These are phyloP conservation scores for Drosophila virilis DNA, from an alignment of 1,140 invertebrate species.

Conservation along the genomic window DNA sequence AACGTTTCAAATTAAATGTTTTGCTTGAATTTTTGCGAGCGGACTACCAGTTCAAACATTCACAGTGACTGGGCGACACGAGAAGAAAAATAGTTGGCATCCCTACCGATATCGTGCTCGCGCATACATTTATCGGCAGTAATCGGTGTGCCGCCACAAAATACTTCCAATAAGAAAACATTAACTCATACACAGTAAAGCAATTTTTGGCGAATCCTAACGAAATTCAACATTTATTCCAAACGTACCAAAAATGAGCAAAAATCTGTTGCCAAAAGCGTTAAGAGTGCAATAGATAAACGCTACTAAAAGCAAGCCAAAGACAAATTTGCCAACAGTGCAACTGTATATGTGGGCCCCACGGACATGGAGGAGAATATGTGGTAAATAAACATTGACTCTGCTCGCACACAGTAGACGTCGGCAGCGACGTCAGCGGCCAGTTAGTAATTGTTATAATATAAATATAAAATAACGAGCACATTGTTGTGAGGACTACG, in stretches of 20 bases:
- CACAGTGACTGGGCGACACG: slow-evolving; percentile 16
- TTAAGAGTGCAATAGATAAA: slow-evolving; percentile 36
- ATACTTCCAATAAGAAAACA: slow-evolving; percentile 44
- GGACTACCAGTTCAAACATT: slow-evolving; percentile 38
- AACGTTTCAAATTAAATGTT: slow-evolving; percentile 47
- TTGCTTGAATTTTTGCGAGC: slow-evolving; percentile 47
- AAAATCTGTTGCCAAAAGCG: not conserved
- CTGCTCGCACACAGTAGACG: slow-evolving; percentile 16
- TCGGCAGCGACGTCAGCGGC: slow-evolving; percentile 21
- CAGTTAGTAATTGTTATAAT: slow-evolving; percentile 3
- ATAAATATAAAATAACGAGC: slow-evolving; percentile 20
- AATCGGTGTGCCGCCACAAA: slow-evolving; percentile 37
- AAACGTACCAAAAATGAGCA: slow-evolving; percentile 33
- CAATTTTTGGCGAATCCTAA: slow-evolving; percentile 36
- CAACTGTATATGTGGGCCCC: slow-evolving; percentile 30
- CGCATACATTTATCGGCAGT: slow-evolving; percentile 12
- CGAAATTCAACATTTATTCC: slow-evolving; percentile 19
- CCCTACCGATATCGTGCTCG: not conserved
- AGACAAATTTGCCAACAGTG: slow-evolving; percentile 3
- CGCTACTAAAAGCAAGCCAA: not conserved
- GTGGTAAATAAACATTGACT: slow-evolving; percentile 74
- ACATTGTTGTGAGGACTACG: slow-evolving; percentile 18
- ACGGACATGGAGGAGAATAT: slow-evolving; percentile 80
- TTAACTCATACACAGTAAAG: slow-evolving; percentile 39
- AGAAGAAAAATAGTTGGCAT: slow-evolving; percentile 27